Conservation (phyloP, 2,888 invertebrate genomes). For the Phytoseiulus persimilis region DNA sequence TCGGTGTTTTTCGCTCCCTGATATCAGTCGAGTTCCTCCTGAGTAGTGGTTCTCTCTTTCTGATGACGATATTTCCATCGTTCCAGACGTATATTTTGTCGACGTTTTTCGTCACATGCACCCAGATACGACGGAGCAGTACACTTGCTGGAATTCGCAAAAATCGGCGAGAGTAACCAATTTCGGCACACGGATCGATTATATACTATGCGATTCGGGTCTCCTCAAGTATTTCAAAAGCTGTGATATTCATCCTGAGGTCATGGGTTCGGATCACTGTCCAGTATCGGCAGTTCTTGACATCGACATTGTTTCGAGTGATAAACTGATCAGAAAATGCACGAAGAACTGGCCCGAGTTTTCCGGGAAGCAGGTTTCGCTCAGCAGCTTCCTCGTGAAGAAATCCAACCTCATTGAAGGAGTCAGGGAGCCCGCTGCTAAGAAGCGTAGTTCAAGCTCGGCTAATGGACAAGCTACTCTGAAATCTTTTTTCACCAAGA, state of each 20-base stretch:
- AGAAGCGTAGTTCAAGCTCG: not conserved
- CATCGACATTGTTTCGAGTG: constrained; percentile 33
- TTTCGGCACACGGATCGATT: constrained; percentile 54
- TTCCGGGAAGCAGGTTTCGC: constrained; percentile 50
- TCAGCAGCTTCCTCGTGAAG: constrained; percentile 46
- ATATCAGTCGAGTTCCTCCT: not conserved
- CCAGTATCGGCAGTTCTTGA: constrained; percentile 50
- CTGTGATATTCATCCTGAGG: constrained; percentile 48
- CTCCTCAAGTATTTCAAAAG: constrained; percentile 47
- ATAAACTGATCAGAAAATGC: constrained; percentile 48
- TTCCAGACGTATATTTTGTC: constrained; percentile 49
- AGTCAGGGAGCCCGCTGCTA: not conserved
- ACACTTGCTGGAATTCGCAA: constrained; percentile 54
- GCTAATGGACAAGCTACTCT: constrained; percentile 9
- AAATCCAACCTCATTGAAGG: constrained; percentile 16
- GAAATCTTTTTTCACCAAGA: constrained; percentile 29
- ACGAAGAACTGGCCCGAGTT: constrained; percentile 54
- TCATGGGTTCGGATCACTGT: constrained; percentile 55
- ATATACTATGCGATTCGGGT: constrained; percentile 51
- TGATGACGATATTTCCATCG: not conserved
- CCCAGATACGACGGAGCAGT: constrained; percentile 50
- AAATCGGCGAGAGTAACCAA: constrained; percentile 53
- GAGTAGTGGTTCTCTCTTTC: not conserved
- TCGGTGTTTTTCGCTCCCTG: not conserved
- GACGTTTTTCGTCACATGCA: constrained; percentile 53